Conservation (phyloP, 2,888 invertebrate genomes). For the Junonia oenone region DNA sequence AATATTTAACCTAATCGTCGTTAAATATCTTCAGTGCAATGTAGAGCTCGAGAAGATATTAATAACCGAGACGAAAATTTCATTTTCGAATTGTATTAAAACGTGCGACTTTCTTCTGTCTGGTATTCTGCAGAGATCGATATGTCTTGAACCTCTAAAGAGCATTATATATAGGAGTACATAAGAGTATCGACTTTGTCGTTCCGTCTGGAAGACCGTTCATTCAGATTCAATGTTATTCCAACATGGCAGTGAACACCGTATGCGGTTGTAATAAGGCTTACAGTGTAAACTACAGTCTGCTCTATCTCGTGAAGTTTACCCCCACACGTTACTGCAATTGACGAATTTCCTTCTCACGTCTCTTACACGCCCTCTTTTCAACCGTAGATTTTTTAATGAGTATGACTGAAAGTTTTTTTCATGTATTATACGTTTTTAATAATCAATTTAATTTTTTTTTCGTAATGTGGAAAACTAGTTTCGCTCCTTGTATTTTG, state of each 20-base stretch:
- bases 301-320: constrained; percentile 8
- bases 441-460: neutral
- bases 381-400: constrained; percentile 6
- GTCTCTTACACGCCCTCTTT: constrained; percentile 12
- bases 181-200: constrained; percentile 30
- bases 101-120: constrained; percentile 18
- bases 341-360: constrained; percentile 21
- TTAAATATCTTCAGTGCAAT: neutral
- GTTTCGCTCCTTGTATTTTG: neutral
- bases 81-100: neutral
- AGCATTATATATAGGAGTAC: constrained; percentile 20
- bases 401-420: constrained; percentile 4
- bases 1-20: no score
- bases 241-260: constrained; percentile 8
- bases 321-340: constrained; percentile 21
- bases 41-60: neutral
- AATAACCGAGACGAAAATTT: neutral
- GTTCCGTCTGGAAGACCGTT: constrained; percentile 32
- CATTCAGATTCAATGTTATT: constrained; percentile 23
- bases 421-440: neutral
- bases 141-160: constrained; percentile 26
- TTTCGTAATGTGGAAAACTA: no score
- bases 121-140: constrained; percentile 22
- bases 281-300: constrained; percentile 5
- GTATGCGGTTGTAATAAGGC: constrained; percentile 16